Conservation (phyloP, 2,113 vertebrate genomes). For the Semicossyphus pulcher region DNA sequence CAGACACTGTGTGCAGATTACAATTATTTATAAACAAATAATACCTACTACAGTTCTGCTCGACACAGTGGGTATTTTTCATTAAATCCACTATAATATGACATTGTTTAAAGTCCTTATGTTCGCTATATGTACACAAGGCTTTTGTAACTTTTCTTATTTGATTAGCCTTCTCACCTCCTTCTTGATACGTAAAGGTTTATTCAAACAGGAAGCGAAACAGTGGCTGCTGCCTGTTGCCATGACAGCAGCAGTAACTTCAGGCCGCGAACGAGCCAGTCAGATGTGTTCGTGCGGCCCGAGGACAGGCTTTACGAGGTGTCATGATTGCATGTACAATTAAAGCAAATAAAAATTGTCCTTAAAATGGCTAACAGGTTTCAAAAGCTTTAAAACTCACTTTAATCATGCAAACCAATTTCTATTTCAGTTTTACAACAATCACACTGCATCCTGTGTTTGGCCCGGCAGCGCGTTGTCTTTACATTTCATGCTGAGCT, state of each 20-base stretch:
- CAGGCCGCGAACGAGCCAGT: conserved; percentile 39
- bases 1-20: neutral
- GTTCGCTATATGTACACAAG: conserved; percentile 20
- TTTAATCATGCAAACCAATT: conserved; percentile 52
- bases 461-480: conserved; percentile 38
- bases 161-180: conserved; percentile 30
- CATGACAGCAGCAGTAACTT: conserved; percentile 37
- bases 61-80: neutral
- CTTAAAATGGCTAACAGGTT: conserved; percentile 69
- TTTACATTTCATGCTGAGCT: conserved; percentile 42
- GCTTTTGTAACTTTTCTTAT: conserved; percentile 35
- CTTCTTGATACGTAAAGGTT: conserved; percentile 30
- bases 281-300: conserved; percentile 32
- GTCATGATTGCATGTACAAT: conserved; percentile 72
- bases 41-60: neutral
- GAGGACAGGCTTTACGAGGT: conserved; percentile 69
- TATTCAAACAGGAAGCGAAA: conserved; percentile 55
- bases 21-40: neutral
- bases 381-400: conserved; percentile 49
- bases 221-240: conserved; percentile 34
- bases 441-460: conserved; percentile 56
- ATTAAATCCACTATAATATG: conserved; percentile 4
- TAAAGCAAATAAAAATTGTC: conserved; percentile 67
- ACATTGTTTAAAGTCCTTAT: conserved; percentile 10
- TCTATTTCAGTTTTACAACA: conserved; percentile 63